Evolutionary conservation across 1,140 invertebrate species (phyloP), one percentile per base, ranked within the genome.

Genomic region (Dendroctonus ponderosae): DNA sequence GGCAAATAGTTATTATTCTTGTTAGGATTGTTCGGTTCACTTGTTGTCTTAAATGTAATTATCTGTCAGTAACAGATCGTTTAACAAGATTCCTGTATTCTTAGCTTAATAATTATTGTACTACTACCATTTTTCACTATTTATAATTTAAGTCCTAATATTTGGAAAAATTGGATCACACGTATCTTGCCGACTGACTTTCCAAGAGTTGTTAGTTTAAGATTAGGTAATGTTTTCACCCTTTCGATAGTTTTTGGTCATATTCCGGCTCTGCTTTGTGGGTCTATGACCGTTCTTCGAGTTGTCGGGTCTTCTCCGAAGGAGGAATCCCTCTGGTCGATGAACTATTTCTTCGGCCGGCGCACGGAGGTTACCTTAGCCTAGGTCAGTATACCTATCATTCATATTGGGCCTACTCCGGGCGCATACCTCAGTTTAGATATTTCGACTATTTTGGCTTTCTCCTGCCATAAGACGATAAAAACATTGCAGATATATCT

Each of bases 361-460:
- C 54, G 46, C 59, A 62, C 59, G 38, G 59, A 62, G 48, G 49
- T 62, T 62, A 63, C 41, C 49, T 63, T 63, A 38, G 42, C 50
- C 61, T 54, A 63, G 61, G 61, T 63, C 61, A 63, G 50, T 63
- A 63, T 63, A 63, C 61, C 61, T 63, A 63, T 63, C 61, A 63
- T 63, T 63, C 61, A 54, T 54, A 59, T 59, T 43, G 44, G 62
- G 48, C 44, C 59, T 43, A 60, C 58, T 62, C 49, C 60, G 60
- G 60, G 50, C 39, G 48, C 50, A 52, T 52, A 48, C 46, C 9
- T 9, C 12, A 46, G 44, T 46, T 46, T 11, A 46, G 12, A 46
- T 3, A 46, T 11, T 46, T 46, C 12, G 12, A 11, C 2, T 46
- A 12, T 12, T 46, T 5, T 11, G 12, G 12, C 44, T 46, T 46